phyloP scores from a whole-genome alignment of 2,888 invertebrate species.

The Erebia ligea region DNA sequence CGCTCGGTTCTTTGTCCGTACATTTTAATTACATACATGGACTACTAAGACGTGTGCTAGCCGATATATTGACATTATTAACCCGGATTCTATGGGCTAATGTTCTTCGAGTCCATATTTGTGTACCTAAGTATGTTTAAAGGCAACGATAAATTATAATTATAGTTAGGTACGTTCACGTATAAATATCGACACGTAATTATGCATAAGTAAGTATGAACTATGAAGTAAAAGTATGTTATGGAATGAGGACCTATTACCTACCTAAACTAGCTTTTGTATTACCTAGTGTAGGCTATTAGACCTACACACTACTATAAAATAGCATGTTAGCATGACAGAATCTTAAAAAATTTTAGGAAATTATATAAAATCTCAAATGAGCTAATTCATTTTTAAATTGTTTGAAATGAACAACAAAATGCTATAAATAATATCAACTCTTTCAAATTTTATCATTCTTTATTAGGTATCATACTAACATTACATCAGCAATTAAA shows the following conservation, averaged over 20 bases:
- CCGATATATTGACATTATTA: slow-evolving; percentile 32
- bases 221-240: neutral
- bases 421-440: neutral
- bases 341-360: no score
- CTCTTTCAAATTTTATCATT: neutral
- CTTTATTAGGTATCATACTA: neutral
- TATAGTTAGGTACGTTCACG: neutral
- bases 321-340: no score
- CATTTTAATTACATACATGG: slow-evolving; percentile 59
- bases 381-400: neutral
- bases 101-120: slow-evolving; percentile 4
- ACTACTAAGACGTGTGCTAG: slow-evolving; percentile 47
- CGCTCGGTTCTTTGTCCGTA: slow-evolving; percentile 62
- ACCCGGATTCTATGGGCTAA: slow-evolving; percentile 17
- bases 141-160: neutral
- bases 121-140: neutral
- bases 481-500: no score
- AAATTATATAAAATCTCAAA: neutral
- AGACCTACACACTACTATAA: no score
- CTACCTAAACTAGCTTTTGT: no score
- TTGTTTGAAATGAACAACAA: neutral
- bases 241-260: neutral
- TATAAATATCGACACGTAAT: neutral
- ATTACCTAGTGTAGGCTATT: no score
- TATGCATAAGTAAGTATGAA: neutral